Conservation (phyloP, 2,797 vertebrate genomes). For the Eptatretus atami region DNA sequence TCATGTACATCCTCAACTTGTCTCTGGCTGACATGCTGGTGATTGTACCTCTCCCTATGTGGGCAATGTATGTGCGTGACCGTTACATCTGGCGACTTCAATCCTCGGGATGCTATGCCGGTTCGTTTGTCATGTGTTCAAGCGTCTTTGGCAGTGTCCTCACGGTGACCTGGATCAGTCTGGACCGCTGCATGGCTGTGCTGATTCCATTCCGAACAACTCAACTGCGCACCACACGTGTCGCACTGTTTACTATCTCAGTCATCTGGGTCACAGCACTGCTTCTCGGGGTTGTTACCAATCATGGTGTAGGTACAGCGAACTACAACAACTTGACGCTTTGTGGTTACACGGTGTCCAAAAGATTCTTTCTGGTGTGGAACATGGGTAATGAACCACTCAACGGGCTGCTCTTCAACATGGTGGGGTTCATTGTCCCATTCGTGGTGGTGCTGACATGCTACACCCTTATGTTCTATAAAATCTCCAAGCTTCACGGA, state of each 20-base stretch:
- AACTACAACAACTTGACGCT: neutral
- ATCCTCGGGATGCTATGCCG: neutral
- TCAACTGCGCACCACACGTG: neutral
- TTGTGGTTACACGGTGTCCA: neutral
- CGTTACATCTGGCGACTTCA: neutral
- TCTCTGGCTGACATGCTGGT: conserved; percentile 1
- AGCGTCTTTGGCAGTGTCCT: neutral
- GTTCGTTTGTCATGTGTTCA: neutral
- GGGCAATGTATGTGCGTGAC: neutral
- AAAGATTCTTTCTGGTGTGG: neutral
- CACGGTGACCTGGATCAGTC: conserved; percentile 3
- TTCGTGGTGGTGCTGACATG: neutral
- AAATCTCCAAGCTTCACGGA: neutral
- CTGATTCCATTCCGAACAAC: neutral
- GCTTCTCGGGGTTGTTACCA: neutral
- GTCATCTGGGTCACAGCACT: neutral
- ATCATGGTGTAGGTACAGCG: neutral
- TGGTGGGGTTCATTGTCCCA: neutral
- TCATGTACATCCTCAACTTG: neutral
- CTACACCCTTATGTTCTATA: neutral
- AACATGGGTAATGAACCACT: neutral
- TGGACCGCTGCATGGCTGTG: conserved; percentile 1
- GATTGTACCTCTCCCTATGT: neutral
- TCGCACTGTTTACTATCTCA: neutral
- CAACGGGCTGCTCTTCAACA: neutral